These are phyloP conservation scores for Gisinianus flammeolus DNA, from an alignment of 2,888 invertebrate genomes.

Conservation along the genomic window DNA sequence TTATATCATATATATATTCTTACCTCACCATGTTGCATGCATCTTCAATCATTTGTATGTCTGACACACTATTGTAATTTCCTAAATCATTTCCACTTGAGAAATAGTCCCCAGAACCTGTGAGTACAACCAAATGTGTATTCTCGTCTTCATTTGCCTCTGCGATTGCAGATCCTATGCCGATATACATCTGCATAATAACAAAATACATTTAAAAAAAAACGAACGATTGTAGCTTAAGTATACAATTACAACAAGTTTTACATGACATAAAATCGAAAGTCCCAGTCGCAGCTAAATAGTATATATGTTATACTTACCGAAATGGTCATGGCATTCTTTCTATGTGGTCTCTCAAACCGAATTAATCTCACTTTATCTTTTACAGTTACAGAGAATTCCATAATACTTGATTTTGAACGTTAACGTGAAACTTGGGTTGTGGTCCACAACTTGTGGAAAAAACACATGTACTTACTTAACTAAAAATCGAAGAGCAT, in stretches of 20 bases:
- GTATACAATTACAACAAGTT: background rate
- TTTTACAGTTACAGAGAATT: constrained; percentile 15
- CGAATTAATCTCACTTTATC: constrained; percentile 25
- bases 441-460: too few relatives aligned
- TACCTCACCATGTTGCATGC: constrained; percentile 10
- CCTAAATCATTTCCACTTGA: constrained; percentile 43
- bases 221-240: background rate
- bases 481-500: too few relatives aligned
- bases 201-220: background rate
- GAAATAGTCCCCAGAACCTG: constrained; percentile 44
- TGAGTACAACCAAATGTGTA: constrained; percentile 38
- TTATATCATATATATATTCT: background rate
- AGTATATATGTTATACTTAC: too few relatives aligned
- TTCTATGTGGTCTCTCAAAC: constrained; percentile 13
- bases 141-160: constrained; percentile 37
- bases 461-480: too few relatives aligned
- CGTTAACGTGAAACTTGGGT: too few relatives aligned
- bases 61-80: constrained; percentile 27
- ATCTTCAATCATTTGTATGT: background rate
- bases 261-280: background rate
- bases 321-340: constrained; percentile 27
- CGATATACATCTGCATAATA: constrained; percentile 38
- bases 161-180: constrained; percentile 22
- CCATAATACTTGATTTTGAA: too few relatives aligned
- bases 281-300: too few relatives aligned